These are phyloP conservation scores for Oscheius sp. DNA, from an alignment of 1,140 invertebrate species.

Conservation along the genomic window DNA sequence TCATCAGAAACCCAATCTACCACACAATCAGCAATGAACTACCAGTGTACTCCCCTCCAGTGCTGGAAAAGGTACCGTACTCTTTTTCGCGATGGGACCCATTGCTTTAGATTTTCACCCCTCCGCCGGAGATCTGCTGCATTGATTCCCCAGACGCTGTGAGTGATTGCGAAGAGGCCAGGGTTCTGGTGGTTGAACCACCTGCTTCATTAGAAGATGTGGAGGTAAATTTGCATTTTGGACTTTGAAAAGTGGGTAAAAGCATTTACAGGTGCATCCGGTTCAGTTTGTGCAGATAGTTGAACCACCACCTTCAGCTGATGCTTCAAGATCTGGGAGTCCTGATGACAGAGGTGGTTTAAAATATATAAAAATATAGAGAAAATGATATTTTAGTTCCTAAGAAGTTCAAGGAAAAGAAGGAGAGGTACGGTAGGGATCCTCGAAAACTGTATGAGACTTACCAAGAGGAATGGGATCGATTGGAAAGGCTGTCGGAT, in stretches of 20 bases:
- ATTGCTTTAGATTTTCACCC: not conserved
- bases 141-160: not conserved
- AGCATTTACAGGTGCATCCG: not conserved
- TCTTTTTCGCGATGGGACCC: not conserved
- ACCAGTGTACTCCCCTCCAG: not conserved
- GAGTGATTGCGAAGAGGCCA: not conserved
- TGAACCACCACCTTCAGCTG: not conserved
- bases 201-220: constrained; percentile 27
- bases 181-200: constrained; percentile 27
- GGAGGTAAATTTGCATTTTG: not conserved
- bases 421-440: constrained; percentile 59
- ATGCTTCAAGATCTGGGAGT: not conserved
- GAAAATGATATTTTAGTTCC: constrained; percentile 39
- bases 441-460: constrained; percentile 55
- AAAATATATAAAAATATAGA: constrained; percentile 8
- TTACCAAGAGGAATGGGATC: constrained; percentile 56
- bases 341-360: constrained; percentile 11
- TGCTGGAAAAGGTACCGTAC: not conserved
- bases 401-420: constrained; percentile 56
- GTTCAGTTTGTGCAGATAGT: not conserved
- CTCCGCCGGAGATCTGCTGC: not conserved
- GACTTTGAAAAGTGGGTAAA: not conserved
- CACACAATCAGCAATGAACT: constrained; percentile 13
- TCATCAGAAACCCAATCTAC: constrained; percentile 32
- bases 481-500: constrained; percentile 40